Base-by-base conservation (phyloP, 2,797 vertebrate species). In the Holocentrus rufus region DNA sequence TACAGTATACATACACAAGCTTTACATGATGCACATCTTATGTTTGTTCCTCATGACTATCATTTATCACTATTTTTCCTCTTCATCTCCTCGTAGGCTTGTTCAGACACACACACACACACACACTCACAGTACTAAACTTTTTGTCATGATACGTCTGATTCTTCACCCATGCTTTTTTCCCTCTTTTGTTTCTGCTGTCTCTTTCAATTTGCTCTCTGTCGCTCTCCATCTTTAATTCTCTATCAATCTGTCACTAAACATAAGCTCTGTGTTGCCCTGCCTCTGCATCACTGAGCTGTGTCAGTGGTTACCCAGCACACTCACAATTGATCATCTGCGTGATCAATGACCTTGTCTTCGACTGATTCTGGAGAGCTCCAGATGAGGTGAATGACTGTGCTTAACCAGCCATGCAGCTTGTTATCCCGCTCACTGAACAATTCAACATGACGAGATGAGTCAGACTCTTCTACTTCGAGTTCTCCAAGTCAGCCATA, bases 381-480 rank as follows among this genome's bases (percentile, higher is more conserved):
- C 47, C 9, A 23, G 20, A 54, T 67, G 46, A 50, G 49, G 34
- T 15, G 55, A 25, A 42, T 61, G 57, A 27, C 3, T 57, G 20
- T 61, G 49, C 52, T 31, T 54, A 34, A 65, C 36, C 49, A 67
- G 42, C 22, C 50, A 6, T 23, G 27, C 17, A 34, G 23, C 25
- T 57, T 47, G 64, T 65, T 56, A 34, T 75, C 31, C 7, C 52
- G 23, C 14, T 25, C 22, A 46, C 5, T 56, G 13, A 52, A 64
- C 25, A 22, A 30, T 18, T 36, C 50, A 61, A 25, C 14, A 17
- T 42, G 3, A 68, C 14, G 68, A 20, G n/a, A 69, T 77, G 36
- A 65, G 55, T 71, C 66, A 69, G 18, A 14, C 23, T 59, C 50
- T 17, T 34, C 50, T 62, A 46, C 56, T 54, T 20, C 7, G 46